Evolutionary conservation across 1,140 invertebrate species (phyloP).

Genomic region (Bombus confusus): DNA sequence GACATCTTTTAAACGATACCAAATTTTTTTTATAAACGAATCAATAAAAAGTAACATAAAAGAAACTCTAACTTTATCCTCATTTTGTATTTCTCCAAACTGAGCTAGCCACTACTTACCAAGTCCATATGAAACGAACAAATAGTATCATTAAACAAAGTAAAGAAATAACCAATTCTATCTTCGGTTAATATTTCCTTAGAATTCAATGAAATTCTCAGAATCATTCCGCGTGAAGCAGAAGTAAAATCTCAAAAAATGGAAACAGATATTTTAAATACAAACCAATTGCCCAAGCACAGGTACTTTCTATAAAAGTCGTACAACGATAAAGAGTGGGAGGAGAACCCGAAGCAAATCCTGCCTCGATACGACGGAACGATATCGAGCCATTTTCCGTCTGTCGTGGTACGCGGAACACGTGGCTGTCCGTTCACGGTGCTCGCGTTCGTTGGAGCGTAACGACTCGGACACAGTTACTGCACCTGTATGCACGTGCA

Average conservation of each 20-base stretch:
- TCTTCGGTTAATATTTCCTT: background rate
- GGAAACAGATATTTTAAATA: background rate
- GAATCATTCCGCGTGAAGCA: background rate
- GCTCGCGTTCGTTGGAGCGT: constrained; percentile 35
- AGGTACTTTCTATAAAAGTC: background rate
- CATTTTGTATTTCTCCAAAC: background rate
- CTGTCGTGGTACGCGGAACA: constrained; percentile 19
- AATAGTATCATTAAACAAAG: background rate
- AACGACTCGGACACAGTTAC: constrained; percentile 38
- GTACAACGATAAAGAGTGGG: background rate
- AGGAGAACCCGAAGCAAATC: background rate
- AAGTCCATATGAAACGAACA: no score
- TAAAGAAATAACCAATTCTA: background rate
- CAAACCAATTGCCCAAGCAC: background rate
- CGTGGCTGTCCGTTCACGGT: constrained; percentile 1
- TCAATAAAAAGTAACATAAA: background rate
- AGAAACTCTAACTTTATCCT: background rate
- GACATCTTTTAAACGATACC: background rate
- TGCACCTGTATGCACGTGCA: constrained; percentile 49
- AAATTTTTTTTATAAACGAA: background rate
- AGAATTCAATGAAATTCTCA: background rate
- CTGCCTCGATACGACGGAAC: background rate
- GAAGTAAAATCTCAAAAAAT: background rate
- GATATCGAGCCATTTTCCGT: constrained; percentile 25
- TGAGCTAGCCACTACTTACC: background rate